phyloP scores from a whole-genome alignment of 2,797 vertebrate species.

The Schizopygopsis malacanthus region DNA sequence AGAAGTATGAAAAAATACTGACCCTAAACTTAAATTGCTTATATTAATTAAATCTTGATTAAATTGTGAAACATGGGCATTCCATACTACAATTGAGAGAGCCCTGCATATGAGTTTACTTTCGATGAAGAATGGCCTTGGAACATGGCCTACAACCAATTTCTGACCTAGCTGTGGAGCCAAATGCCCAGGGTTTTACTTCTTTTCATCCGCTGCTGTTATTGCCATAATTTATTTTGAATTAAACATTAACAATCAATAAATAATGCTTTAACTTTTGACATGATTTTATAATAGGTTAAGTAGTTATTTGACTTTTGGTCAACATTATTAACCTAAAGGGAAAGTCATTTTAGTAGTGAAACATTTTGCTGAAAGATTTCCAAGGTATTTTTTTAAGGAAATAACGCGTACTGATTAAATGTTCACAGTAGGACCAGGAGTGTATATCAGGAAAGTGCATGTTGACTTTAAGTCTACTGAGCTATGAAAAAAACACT shows the following conservation, averaged over 20 bases:
- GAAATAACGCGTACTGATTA: background rate
- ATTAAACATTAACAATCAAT: background rate
- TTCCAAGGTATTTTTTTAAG: background rate
- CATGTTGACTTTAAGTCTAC: slow-evolving; percentile 1
- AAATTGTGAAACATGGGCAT: background rate
- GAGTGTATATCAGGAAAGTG: background rate
- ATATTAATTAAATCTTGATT: background rate
- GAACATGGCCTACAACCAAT: background rate
- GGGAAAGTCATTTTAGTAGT: background rate
- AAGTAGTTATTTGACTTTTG: background rate
- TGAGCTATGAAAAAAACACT: slow-evolving; percentile 2
- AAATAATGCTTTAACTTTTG: background rate
- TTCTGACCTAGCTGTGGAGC: background rate
- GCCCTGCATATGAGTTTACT: background rate
- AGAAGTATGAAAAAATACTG: background rate
- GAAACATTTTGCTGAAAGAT: background rate
- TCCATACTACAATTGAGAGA: background rate
- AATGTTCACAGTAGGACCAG: background rate
- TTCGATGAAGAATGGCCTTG: background rate
- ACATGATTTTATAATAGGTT: background rate
- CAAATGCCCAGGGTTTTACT: background rate
- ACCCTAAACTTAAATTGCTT: background rate
- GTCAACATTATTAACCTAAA: background rate
- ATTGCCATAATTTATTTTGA: background rate
- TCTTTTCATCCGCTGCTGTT: background rate